These are phyloP conservation scores for Nesometra sesokonis DNA, from an alignment of 35 echinoderm and acorn worm genomes.

Conservation along the genomic window DNA sequence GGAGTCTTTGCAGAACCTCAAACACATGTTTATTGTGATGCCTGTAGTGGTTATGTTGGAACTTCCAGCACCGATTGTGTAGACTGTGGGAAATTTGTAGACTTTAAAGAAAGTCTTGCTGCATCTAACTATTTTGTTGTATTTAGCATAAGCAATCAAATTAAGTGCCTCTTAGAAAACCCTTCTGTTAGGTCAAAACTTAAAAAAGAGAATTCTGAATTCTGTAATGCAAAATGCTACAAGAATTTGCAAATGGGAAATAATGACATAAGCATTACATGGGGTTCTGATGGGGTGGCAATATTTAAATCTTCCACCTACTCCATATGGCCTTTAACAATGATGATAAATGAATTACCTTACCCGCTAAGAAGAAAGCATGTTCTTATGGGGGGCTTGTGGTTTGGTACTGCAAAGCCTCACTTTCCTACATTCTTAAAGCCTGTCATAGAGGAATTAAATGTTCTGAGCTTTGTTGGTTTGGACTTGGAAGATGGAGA, in stretches of 20 bases:
- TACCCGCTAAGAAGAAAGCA: constrained; percentile 5
- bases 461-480: neutral
- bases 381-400: constrained; percentile 8
- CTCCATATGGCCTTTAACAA: constrained; percentile 25
- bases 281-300: constrained; percentile 29
- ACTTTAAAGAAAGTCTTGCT: neutral
- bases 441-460: constrained; percentile 17
- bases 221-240: no score
- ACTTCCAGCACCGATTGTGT: no score
- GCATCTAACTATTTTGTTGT: neutral
- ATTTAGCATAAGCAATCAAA: constrained; percentile 12
- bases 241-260: no score
- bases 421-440: constrained; percentile 17
- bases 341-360: constrained; percentile 2
- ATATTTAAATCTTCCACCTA: constrained; percentile 19
- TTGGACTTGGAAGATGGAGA: constrained; percentile 1
- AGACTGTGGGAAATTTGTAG: neutral
- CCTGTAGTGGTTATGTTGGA: neutral
- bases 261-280: no score
- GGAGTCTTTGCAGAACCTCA: neutral
- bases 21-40: constrained; percentile 8
- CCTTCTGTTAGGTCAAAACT: neutral
- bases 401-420: constrained; percentile 25
- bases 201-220: no score
- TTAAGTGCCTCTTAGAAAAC: neutral